phyloP scores from a whole-genome alignment of 2,113 vertebrate genomes.

The Neolamprologus fasciatus region DNA sequence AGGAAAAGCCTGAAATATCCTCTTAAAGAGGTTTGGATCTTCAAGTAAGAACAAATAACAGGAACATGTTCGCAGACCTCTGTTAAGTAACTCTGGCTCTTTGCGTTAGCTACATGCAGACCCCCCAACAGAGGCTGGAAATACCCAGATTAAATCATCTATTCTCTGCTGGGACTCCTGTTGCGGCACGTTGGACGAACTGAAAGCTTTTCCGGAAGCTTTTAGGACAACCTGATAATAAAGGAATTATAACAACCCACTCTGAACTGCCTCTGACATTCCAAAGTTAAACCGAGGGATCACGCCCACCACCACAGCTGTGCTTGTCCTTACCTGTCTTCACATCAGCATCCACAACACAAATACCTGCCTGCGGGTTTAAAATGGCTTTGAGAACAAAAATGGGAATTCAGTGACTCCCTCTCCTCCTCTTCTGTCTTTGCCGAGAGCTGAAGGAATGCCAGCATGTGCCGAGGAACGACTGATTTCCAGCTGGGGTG shows the following conservation, averaged over 20 bases:
- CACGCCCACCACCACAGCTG: not conserved
- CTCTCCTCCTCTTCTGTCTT: not conserved
- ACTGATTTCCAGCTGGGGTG: not conserved
- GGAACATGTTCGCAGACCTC: not conserved
- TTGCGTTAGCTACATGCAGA: accelerated
- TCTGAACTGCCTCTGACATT: not conserved
- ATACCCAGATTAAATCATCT: not conserved
- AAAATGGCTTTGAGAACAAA: not conserved
- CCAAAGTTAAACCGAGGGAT: not conserved
- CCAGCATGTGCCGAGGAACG: not conserved
- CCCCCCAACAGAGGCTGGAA: not conserved
- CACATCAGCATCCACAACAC: not conserved
- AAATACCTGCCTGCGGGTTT: not conserved
- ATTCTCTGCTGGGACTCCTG: not conserved
- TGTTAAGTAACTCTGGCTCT: not conserved
- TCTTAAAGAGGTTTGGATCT: not conserved
- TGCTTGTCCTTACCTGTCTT: not conserved
- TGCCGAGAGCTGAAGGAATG: not conserved
- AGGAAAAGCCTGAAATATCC: not conserved
- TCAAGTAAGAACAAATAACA: not conserved
- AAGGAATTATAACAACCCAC: not conserved
- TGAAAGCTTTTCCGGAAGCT: not conserved
- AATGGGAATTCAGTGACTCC: not conserved
- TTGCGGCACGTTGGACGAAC: not conserved
- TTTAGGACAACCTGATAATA: not conserved